Evolutionary conservation across 2,797 vertebrate species (phyloP).

Genomic region (Chelonia mydas): DNA sequence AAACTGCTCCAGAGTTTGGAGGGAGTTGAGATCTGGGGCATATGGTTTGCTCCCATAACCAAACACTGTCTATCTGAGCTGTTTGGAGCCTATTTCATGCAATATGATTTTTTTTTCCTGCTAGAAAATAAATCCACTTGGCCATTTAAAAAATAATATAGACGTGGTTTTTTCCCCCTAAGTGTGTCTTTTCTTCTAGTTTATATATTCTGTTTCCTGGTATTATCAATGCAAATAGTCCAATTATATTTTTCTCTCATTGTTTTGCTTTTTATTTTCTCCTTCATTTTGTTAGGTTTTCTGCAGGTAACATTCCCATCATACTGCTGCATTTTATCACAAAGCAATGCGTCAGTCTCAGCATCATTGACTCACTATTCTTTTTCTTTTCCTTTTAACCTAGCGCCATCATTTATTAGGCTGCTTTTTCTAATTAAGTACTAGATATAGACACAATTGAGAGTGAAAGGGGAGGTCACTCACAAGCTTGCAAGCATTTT

Average conservation of each 20-base stretch:
- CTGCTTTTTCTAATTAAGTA: not conserved
- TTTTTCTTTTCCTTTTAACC: not conserved
- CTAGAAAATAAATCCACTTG: not conserved
- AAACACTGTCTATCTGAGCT: not conserved
- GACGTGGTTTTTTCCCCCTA: fast-evolving
- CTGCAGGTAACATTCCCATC: fast-evolving
- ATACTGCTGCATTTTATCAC: not conserved
- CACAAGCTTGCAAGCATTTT: not conserved
- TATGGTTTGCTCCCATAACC: not conserved
- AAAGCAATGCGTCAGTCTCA: not conserved
- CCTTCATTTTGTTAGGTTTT: fast-evolving
- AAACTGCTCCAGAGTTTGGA: not conserved
- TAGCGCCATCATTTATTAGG: no score
- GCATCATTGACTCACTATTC: not conserved
- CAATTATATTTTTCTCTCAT: not conserved
- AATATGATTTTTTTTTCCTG: not conserved
- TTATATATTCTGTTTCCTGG: not conserved
- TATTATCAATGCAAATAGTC: not conserved
- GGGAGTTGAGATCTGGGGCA: not conserved
- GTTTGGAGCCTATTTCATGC: not conserved
- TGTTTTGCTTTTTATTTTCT: not conserved
- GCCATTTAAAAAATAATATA: not conserved
- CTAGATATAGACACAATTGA: not conserved
- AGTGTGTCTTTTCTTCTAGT: not conserved
- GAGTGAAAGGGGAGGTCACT: not conserved